Conservation (phyloP, 2,888 invertebrate genomes). For the Synanthedon vespiformis region DNA sequence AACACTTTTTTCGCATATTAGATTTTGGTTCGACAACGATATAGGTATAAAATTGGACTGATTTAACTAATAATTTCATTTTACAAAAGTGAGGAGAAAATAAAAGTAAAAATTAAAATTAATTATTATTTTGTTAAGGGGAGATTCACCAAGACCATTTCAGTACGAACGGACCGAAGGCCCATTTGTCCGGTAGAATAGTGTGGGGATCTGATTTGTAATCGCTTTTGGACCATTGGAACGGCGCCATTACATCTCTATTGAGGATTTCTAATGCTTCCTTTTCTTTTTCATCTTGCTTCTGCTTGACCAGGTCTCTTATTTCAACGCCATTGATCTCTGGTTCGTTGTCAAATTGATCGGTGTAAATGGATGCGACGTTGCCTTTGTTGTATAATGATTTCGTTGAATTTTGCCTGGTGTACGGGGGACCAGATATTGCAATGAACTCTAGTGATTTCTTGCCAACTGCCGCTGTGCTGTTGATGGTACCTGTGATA, state of each 20-base stretch:
- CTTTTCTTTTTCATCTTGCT: conserved; percentile 43
- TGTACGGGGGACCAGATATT: conserved; percentile 50
- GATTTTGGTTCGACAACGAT: background rate
- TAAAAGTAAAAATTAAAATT: conserved; percentile 8
- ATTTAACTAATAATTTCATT: conserved; percentile 1
- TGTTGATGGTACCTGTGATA: too few relatives aligned
- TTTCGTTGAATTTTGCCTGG: conserved; percentile 25
- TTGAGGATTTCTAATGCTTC: conserved; percentile 40
- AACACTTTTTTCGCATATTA: background rate
- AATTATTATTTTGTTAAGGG: conserved; percentile 5
- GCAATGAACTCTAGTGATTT: conserved; percentile 35
- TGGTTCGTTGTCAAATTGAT: conserved; percentile 49
- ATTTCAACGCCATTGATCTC: conserved; percentile 46
- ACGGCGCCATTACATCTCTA: conserved; percentile 63
- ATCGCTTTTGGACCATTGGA: conserved; percentile 80
- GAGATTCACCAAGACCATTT: conserved; percentile 72
- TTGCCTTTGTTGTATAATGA: conserved; percentile 48
- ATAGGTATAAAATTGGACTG: background rate
- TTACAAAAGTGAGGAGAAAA: background rate
- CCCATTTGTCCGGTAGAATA: conserved; percentile 82
- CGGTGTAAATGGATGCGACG: conserved; percentile 48
- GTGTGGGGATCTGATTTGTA: conserved; percentile 73
- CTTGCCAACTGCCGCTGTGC: conserved; percentile 17
- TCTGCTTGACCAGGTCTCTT: conserved; percentile 44
- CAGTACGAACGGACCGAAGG: conserved; percentile 73